These are phyloP conservation scores for Sylvilagus bachmani DNA, from an alignment of 2,113 vertebrate species.

Conservation along the genomic window DNA sequence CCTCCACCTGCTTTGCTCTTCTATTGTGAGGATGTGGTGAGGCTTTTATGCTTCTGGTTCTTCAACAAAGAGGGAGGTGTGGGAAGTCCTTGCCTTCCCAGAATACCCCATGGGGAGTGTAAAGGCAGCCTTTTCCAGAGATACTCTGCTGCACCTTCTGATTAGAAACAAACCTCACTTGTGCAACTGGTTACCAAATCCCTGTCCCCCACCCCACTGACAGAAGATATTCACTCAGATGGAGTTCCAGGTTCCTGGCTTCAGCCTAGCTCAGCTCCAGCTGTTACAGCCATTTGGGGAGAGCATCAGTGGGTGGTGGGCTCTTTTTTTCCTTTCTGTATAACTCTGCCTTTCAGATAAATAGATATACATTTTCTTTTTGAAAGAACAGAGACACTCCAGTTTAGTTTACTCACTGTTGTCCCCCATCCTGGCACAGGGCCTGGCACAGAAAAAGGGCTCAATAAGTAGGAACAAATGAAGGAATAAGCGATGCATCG, in stretches of 20 bases:
- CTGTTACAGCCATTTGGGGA: no score
- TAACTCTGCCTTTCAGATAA: no score
- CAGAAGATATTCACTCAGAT: no score
- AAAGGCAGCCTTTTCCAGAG: neutral
- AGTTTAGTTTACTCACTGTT: neutral
- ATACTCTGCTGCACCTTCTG: neutral
- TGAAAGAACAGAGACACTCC: neutral
- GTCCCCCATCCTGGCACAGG: neutral
- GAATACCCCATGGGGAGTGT: rapidly evolving
- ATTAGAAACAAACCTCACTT: neutral
- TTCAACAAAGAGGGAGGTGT: neutral
- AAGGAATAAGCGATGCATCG: neutral
- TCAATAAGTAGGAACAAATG: neutral
- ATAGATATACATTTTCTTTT: no score
- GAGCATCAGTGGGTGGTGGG: no score
- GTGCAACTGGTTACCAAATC: neutral
- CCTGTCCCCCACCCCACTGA: neutral
- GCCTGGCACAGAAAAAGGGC: neutral
- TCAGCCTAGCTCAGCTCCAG: no score
- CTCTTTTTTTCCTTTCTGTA: no score
- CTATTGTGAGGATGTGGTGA: neutral
- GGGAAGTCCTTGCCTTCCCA: neutral
- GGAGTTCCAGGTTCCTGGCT: no score
- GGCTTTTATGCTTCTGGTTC: neutral
- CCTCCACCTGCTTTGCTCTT: neutral